Conservation (phyloP, 2,113 vertebrate genomes). For the Helogale parvula region DNA sequence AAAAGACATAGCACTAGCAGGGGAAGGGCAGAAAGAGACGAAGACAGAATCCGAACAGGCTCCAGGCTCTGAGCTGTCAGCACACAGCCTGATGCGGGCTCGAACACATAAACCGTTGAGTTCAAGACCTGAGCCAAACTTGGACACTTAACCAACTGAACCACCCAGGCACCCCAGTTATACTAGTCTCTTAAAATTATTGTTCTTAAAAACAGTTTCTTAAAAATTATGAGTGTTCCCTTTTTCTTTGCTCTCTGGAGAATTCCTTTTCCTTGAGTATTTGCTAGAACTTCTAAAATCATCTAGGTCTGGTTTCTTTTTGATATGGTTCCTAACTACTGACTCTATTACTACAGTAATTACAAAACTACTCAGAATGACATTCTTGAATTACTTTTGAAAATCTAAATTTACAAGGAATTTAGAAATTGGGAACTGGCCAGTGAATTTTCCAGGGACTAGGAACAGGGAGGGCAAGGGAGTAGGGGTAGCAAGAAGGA, state of each 20-base stretch:
- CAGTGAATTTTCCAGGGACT: background rate
- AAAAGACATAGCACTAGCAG: no score
- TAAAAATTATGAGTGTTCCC: no score
- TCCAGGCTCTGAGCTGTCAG: no score
- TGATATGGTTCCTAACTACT: background rate
- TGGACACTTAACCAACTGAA: no score
- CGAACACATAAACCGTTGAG: no score
- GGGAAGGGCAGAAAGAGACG: no score
- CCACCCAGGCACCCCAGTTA: background rate
- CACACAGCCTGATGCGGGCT: no score
- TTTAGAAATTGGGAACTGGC: background rate
- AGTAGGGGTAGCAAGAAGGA: background rate
- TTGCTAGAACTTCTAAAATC: background rate
- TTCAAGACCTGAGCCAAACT: no score
- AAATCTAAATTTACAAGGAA: background rate
- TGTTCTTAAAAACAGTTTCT: no score
- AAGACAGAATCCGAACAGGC: no score
- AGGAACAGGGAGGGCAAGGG: background rate
- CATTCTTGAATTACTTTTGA: background rate
- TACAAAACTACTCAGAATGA: background rate
- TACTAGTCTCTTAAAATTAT: background rate
- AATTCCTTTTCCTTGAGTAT: background rate
- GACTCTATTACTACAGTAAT: background rate
- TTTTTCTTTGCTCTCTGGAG: background rate
- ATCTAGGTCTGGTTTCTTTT: background rate